Conservation (phyloP, 2,113 vertebrate species). For the Corydoras sp. region DNA sequence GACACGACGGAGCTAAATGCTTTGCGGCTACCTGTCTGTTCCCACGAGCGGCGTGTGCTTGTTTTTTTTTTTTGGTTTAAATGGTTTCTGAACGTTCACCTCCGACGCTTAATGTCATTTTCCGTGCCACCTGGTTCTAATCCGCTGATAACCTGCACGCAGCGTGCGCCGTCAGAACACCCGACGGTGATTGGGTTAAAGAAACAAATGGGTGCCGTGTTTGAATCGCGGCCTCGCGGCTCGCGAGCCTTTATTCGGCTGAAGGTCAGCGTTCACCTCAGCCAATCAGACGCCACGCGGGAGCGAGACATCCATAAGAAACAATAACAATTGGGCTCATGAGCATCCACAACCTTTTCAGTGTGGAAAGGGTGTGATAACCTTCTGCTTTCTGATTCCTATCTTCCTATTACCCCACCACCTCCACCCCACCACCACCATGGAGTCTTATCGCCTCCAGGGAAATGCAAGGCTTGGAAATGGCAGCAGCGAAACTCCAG, state of each 20-base stretch:
- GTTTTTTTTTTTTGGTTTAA: conserved; percentile 64
- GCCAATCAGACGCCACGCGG: conserved; percentile 3
- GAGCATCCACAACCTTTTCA: conserved; percentile 36
- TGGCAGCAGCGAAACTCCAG: conserved; percentile 2
- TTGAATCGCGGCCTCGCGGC: not conserved
- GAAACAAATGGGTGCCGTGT: not conserved
- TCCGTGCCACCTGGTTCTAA: conserved; percentile 67
- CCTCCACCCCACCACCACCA: not conserved
- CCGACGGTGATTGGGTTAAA: not conserved
- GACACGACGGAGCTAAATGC: conserved; percentile 46
- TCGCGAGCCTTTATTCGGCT: not conserved
- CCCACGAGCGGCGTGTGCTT: conserved; percentile 45
- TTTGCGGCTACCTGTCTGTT: conserved; percentile 50
- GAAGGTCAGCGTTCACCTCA: conserved; percentile 33
- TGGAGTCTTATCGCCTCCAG: conserved; percentile 27
- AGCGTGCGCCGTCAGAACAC: conserved; percentile 26
- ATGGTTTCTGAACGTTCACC: conserved; percentile 62
- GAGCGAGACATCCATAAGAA: conserved; percentile 17
- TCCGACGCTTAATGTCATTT: conserved; percentile 21
- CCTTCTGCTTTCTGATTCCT: conserved; percentile 34
- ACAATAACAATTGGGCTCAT: conserved; percentile 23
- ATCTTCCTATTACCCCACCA: not conserved
- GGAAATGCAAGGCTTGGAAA: conserved; percentile 9
- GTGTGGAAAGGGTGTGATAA: conserved; percentile 32
- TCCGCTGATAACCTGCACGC: conserved; percentile 77